phyloP scores from a whole-genome alignment of 2,888 invertebrate species.

The Xestia c-nigrum region DNA sequence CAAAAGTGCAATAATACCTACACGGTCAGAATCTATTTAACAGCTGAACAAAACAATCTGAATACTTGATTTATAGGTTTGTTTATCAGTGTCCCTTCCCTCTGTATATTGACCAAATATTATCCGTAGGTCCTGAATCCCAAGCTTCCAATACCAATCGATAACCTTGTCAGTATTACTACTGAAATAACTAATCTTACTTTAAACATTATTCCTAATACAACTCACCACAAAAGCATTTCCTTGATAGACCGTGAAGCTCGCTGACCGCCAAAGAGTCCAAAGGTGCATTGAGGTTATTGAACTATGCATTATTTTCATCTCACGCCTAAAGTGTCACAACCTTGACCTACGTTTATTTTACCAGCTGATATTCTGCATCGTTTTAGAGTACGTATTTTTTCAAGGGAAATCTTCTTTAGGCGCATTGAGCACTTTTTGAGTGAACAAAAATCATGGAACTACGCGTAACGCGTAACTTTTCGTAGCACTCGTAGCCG shows the following conservation, averaged over 20 bases:
- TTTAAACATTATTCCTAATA: background rate
- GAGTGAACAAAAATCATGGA: too few species aligned
- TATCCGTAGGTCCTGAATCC: background rate
- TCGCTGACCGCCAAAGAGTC: conserved; percentile 29
- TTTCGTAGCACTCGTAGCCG: too few species aligned
- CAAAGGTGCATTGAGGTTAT: conserved; percentile 24
- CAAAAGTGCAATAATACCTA: too few species aligned
- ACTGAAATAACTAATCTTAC: background rate
- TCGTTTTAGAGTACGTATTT: background rate
- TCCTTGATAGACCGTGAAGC: conserved; percentile 17
- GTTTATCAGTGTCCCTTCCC: too few species aligned
- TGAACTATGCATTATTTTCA: conserved; percentile 39
- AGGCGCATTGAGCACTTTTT: too few species aligned
- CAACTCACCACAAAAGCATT: background rate
- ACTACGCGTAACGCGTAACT: too few species aligned
- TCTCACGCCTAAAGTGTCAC: conserved; percentile 13
- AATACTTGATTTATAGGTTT: too few species aligned
- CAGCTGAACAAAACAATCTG: too few species aligned
- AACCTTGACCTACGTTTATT: conserved; percentile 39
- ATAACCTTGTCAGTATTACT: background rate
- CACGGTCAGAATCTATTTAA: too few species aligned
- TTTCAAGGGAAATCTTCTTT: background rate
- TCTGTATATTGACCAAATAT: too few species aligned
- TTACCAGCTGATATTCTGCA: background rate
- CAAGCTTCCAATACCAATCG: background rate